Conservation (phyloP, 2,888 invertebrate genomes). For the Phasia obesa region DNA sequence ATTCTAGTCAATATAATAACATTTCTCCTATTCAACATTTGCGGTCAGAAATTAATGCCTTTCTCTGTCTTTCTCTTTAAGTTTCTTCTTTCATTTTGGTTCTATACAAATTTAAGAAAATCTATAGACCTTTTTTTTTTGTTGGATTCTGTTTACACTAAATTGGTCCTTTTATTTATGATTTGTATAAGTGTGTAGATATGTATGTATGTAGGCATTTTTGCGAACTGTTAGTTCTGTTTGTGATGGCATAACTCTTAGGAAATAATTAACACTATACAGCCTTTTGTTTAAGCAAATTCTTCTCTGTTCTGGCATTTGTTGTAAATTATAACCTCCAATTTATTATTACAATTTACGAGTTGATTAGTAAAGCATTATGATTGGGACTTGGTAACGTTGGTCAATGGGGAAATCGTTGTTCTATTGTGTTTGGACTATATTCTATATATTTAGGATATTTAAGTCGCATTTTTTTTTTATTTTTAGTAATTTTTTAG, state of each 20-base stretch:
- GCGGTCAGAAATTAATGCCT: constrained; percentile 17
- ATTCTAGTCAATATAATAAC: constrained; percentile 5
- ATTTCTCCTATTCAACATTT: constrained; percentile 1
- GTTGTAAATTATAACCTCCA: constrained; percentile 23
- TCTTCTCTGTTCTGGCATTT: constrained; percentile 11
- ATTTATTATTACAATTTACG: constrained; percentile 52
- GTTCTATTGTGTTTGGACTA: too few relatives aligned
- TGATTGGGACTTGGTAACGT: too few relatives aligned
- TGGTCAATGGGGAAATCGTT: too few relatives aligned
- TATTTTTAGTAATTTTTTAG: too few relatives aligned
- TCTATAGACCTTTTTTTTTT: constrained; percentile 1
- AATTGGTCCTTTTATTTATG: constrained; percentile 45
- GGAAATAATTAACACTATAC: constrained; percentile 56
- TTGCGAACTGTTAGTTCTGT: constrained; percentile 30
- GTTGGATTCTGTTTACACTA: constrained; percentile 2
- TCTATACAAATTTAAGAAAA: neutral
- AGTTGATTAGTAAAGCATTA: constrained; percentile 59
- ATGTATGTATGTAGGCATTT: neutral
- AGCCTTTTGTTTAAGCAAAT: constrained; percentile 38
- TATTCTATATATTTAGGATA: too few relatives aligned
- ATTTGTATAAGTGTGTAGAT: neutral
- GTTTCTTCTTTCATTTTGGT: neutral
- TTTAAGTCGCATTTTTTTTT: too few relatives aligned
- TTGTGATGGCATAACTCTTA: constrained; percentile 55
- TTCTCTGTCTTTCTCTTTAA: neutral